Conservation (phyloP, 1,140 invertebrate species). For the Caenorhabditis brenneri region DNA sequence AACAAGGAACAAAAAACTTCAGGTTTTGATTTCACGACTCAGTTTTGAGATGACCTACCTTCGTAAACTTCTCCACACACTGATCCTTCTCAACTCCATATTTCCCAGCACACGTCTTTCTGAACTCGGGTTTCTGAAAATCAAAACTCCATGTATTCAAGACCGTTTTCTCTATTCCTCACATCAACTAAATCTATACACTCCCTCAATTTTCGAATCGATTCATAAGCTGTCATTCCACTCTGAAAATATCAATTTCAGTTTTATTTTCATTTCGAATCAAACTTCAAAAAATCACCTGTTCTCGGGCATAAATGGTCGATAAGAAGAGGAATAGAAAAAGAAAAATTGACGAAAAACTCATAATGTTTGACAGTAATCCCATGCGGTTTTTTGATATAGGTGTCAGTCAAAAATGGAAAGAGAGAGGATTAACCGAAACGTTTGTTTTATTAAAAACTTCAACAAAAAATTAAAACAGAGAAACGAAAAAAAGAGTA, state of each 20-base stretch:
- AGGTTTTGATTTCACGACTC: background rate
- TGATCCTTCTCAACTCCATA: background rate
- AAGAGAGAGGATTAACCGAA: background rate
- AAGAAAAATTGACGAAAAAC: background rate
- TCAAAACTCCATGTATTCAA: background rate
- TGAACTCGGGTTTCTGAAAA: background rate
- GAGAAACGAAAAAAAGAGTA: too few species aligned
- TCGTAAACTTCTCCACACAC: constrained; percentile 11
- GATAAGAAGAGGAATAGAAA: background rate
- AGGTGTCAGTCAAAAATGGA: background rate
- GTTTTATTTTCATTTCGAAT: background rate
- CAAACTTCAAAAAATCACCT: background rate
- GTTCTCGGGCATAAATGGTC: background rate
- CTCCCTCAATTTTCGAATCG: background rate
- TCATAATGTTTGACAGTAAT: constrained; percentile 18
- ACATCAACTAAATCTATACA: constrained; percentile 17
- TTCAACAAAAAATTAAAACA: background rate
- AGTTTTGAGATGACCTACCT: background rate
- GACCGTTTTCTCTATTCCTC: background rate
- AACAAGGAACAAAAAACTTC: background rate
- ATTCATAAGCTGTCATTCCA: constrained; percentile 27
- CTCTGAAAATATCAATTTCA: background rate
- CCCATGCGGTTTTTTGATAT: background rate
- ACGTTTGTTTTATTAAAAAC: background rate
- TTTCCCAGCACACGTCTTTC: background rate